A percentile compares a stretch with the other conserved stretches of the same genome.
phyloP scores from a whole-genome alignment of 2,888 invertebrate species.

The Schrankia costaestrigalis region DNA sequence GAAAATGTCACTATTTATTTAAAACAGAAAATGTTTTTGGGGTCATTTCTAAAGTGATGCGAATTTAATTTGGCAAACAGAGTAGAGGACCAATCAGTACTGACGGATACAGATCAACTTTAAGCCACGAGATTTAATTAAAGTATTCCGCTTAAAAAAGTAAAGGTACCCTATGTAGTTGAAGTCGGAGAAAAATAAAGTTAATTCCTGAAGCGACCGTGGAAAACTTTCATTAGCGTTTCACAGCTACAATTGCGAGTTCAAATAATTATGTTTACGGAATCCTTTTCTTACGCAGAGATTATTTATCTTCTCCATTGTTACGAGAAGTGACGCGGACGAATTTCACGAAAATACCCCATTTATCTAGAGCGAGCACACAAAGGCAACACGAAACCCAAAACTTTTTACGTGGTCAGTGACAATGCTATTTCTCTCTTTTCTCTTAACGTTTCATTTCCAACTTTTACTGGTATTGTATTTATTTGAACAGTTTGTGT shows the following conservation, averaged over 20 bases:
- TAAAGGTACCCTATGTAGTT: conserved; percentile 59
- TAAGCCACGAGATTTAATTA: conserved; percentile 65
- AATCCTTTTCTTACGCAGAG: conserved; percentile 78
- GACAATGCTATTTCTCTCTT: conserved; percentile 72
- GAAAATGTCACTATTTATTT: too few species aligned
- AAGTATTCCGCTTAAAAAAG: conserved; percentile 62
- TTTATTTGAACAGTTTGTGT: conserved; percentile 46
- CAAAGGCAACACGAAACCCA: conserved; percentile 75
- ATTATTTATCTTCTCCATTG: conserved; percentile 78
- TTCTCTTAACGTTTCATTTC: conserved; percentile 72
- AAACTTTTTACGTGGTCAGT: conserved; percentile 79
- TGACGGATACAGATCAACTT: conserved; percentile 37
- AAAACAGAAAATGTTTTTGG: too few species aligned
- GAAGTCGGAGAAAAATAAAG: conserved; percentile 61
- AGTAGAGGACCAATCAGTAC: conserved; percentile 28
- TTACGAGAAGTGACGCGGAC: conserved; percentile 76
- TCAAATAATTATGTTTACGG: conserved; percentile 79
- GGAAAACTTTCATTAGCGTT: conserved; percentile 72
- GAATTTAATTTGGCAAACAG: conserved; percentile 37
- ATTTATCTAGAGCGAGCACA: conserved; percentile 74
- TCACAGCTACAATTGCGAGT: conserved; percentile 75
- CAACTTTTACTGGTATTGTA: conserved; percentile 59
- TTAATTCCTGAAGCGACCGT: conserved; percentile 62
- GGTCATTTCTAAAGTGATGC: too few species aligned
- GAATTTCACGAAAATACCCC: conserved; percentile 77